phyloP scores from a whole-genome alignment of 2,113 vertebrate species.

The Rhinopithecus roxellana region DNA sequence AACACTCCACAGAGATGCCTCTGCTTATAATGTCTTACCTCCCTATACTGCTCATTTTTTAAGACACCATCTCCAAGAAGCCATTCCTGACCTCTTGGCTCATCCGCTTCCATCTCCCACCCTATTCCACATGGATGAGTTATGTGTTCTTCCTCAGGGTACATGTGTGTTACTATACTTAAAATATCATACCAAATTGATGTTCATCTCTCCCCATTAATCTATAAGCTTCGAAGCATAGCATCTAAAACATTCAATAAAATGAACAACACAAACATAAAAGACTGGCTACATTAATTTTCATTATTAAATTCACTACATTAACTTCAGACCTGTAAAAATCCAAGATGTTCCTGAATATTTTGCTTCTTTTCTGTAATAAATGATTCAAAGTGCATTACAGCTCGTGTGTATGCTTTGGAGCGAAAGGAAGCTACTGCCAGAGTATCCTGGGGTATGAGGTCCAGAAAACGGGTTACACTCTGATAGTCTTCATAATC shows the following conservation, averaged over 20 bases:
- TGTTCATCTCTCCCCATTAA: not conserved
- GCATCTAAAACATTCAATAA: not conserved
- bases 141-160: not conserved
- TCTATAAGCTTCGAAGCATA: not conserved
- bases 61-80: not conserved
- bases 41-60: not conserved
- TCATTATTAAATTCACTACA: slow-evolving; percentile 32
- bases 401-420: slow-evolving; percentile 97
- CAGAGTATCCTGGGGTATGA: slow-evolving; percentile 95
- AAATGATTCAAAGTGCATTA: slow-evolving; percentile 99
- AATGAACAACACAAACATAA: slow-evolving; percentile 22
- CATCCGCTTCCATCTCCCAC: not conserved
- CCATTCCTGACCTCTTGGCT: not conserved
- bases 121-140: not conserved
- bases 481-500: slow-evolving; percentile 92
- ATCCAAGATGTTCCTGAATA: slow-evolving; percentile 96
- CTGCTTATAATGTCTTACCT: not conserved
- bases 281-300: not conserved
- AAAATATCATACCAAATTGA: not conserved
- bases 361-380: slow-evolving; percentile 96
- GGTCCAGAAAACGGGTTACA: slow-evolving; percentile 93
- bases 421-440: slow-evolving; percentile 96
- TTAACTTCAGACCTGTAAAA: slow-evolving; percentile 91
- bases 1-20: not conserved
- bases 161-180: not conserved